Conservation (phyloP, 2,797 vertebrate genomes). For the Balearica regulorum region DNA sequence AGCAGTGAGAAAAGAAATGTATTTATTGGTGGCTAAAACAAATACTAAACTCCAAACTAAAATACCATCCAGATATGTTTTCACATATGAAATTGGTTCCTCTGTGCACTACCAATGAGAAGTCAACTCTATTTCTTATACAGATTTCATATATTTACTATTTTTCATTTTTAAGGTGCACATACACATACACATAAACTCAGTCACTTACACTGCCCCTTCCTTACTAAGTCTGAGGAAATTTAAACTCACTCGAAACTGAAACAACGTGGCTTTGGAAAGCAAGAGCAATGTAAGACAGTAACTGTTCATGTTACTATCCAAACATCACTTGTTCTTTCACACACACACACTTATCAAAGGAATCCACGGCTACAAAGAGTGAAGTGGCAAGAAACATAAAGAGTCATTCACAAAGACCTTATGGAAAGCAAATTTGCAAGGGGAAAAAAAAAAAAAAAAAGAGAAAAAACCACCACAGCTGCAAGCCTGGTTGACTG, state of each 20-base stretch:
- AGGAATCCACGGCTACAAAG: neutral
- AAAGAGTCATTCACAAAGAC: neutral
- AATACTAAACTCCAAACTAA: neutral
- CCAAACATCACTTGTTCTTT: neutral
- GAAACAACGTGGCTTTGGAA: neutral
- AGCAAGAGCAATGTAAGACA: neutral
- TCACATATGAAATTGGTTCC: neutral
- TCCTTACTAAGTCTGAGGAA: neutral
- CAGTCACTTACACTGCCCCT: neutral
- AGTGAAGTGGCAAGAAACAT: neutral
- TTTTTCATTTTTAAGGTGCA: neutral
- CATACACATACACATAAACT: neutral
- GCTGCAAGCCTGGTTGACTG: neutral
- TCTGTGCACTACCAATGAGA: neutral
- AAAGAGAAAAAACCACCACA: neutral
- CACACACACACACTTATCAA: neutral
- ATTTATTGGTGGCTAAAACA: neutral
- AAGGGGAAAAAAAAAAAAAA: neutral
- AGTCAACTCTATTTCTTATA: neutral
- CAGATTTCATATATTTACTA: neutral
- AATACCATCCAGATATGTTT: neutral
- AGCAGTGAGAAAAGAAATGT: neutral
- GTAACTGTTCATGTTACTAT: neutral
- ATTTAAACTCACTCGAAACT: neutral
- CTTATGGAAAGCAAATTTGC: neutral